Percentiles rank a stretch among this genome's conserved stretches.
Evolutionary conservation across 2,888 invertebrate genomes (phyloP).

Genomic region (Ophion costatus): DNA sequence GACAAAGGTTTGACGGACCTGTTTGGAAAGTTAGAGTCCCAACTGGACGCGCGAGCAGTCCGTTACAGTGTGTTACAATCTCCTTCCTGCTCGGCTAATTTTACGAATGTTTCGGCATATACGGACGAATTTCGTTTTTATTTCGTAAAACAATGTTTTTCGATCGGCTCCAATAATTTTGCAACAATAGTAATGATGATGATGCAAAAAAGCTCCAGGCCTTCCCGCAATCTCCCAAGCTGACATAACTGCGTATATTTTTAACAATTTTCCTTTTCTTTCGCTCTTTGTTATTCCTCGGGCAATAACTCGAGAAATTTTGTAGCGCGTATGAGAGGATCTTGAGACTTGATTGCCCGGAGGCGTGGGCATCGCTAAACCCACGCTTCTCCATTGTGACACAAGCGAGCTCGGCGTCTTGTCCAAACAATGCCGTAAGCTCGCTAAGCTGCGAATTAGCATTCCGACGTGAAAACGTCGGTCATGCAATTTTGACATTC

Average conservation of each 20-base stretch:
- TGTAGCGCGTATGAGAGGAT: conserved; percentile 36
- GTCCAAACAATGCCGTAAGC: conserved; percentile 51
- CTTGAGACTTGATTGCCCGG: conserved; percentile 35
- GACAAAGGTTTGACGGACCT: conserved; percentile 59
- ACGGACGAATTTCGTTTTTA: background rate
- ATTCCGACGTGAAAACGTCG: conserved; percentile 35
- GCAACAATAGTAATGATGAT: background rate
- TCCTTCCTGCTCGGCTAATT: background rate
- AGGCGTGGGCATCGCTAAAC: conserved; percentile 60
- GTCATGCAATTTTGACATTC: too few relatives aligned
- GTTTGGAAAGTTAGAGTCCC: conserved; percentile 65
- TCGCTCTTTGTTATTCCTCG: conserved; percentile 3
- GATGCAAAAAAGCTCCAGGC: conserved; percentile 15
- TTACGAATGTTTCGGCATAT: conserved; percentile 4
- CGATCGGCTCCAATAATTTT: background rate
- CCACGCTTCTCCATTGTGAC: conserved; percentile 62
- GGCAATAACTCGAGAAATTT: conserved; percentile 35
- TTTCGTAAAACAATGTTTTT: background rate
- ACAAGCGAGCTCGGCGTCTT: conserved; percentile 1
- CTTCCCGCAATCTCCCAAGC: conserved; percentile 38
- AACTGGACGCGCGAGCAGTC: conserved; percentile 11
- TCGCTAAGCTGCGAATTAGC: conserved; percentile 46
- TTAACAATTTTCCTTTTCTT: conserved; percentile 21
- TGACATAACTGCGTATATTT: conserved; percentile 15
- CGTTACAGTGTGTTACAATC: background rate